Conservation (phyloP, 2,888 invertebrate genomes). For the Phalera bucephala region DNA sequence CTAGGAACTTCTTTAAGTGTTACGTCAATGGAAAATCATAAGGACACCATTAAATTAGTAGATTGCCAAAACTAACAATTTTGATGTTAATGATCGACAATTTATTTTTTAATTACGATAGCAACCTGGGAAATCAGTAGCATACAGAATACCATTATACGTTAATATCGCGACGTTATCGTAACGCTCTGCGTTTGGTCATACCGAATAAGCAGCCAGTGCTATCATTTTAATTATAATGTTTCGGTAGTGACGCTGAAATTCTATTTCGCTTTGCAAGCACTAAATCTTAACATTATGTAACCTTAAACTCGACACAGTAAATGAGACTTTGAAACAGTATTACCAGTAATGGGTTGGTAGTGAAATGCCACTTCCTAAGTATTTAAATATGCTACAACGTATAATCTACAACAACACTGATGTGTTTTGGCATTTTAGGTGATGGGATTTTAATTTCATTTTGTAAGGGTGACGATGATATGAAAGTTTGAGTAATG, state of each 20-base stretch:
- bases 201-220: too few relatives aligned
- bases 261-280: not conserved
- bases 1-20: too few relatives aligned
- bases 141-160: too few relatives aligned
- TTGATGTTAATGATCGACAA: too few relatives aligned
- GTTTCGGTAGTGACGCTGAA: slow-evolving; percentile 7
- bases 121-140: too few relatives aligned
- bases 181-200: too few relatives aligned
- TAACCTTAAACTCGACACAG: not conserved
- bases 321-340: not conserved
- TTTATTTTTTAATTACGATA: too few relatives aligned
- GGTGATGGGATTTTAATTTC: not conserved
- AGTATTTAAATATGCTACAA: not conserved
- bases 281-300: not conserved
- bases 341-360: not conserved
- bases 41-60: too few relatives aligned
- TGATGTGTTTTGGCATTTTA: not conserved
- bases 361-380: not conserved
- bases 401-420: not conserved
- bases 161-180: too few relatives aligned
- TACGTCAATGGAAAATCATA: too few relatives aligned
- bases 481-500: slow-evolving; percentile 8
- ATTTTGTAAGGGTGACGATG: slow-evolving; percentile 1
- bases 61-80: too few relatives aligned
- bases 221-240: slow-evolving; percentile 16